Base-by-base conservation (phyloP, 2,797 vertebrate species). In the Leptoclinus maculatus region DNA sequence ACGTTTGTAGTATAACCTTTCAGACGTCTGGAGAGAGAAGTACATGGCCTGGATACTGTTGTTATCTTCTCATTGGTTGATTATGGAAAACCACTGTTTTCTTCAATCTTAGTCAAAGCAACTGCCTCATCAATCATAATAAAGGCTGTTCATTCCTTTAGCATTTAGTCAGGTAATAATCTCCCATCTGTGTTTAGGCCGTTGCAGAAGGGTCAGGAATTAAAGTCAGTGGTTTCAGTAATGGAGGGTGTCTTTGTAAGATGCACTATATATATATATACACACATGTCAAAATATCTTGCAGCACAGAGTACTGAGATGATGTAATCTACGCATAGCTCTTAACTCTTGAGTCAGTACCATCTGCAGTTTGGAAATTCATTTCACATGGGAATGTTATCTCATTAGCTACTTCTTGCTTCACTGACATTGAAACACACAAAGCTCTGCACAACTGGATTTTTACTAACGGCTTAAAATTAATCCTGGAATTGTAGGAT, bases 401-500 rank as follows among this genome's bases (percentile, higher is more conserved):
- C 85, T 88, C 76, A 79, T 87, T 89, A 88, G 85, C 82, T 72
- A 78, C 76, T 68, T 75, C 59, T 85, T 78, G 78, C 66, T 74
- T 79, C 27, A 58, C 66, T 59, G 71, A 60, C 45, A 58, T 64
- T 83, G 32, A 71, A 78, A 72, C 77, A 74, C 78, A 77, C 51
- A 74, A 78, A 71, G 71, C 75, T 68, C 76, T 72, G 65, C 76
- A 79, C 83, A 80, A 88, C 83, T 81, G 71, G 79, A 83, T 80
- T 89, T 89, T 76, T 82, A 81, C 86, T 73, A 83, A 85, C 66
- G 29, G 83, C 80, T 90, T 88, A 93, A 85, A 74, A 54, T 66
- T 91, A 93, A 94, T 90, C 90, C 85, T 71, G 84, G 80, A 82
- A 84, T 88, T 84, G 82, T 82, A 83, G 79, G 86, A 90, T 88